phyloP scores from a whole-genome alignment of 53 echinoderm and acorn worm species.

The Paracentrotus lividus region DNA sequence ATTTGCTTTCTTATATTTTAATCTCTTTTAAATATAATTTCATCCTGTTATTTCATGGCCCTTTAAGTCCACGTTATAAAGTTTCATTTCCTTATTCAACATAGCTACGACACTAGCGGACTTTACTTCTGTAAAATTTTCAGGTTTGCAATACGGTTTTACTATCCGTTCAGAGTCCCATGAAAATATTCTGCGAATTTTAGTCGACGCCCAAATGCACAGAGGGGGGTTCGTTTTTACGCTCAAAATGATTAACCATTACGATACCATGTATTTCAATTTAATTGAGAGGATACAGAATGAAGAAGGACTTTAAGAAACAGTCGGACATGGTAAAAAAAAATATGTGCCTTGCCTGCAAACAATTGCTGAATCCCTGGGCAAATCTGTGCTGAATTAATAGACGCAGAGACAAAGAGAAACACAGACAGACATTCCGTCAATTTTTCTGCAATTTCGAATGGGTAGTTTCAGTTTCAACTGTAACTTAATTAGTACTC shows the following conservation, averaged over 20 bases:
- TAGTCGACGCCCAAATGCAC: neutral
- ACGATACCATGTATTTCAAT: neutral
- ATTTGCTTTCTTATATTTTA: too few relatives aligned
- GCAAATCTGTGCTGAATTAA: constrained; percentile 40
- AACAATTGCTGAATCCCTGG: constrained; percentile 29
- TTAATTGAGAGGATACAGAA: neutral
- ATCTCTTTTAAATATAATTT: too few relatives aligned
- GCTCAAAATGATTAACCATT: neutral
- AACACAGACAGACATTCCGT: constrained; percentile 41
- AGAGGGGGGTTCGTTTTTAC: neutral
- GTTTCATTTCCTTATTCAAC: neutral
- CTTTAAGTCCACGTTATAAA: too few relatives aligned
- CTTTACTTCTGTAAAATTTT: neutral
- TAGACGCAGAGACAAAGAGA: neutral
- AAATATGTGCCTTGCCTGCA: neutral
- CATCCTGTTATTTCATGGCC: too few relatives aligned
- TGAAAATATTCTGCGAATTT: neutral
- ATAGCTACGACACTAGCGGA: neutral
- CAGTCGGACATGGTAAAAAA: neutral
- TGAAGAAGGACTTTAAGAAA: neutral
- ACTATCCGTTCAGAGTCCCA: neutral
- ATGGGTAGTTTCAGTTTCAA: constrained; percentile 47
- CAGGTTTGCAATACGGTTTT: neutral
- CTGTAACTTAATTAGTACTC: constrained; percentile 20
- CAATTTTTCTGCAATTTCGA: constrained; percentile 54